Percentiles rank a stretch among this genome's conserved stretches.
These are phyloP conservation scores for Zaprionus bogoriensis DNA, from an alignment of 2,888 invertebrate genomes.

Conservation along the genomic window DNA sequence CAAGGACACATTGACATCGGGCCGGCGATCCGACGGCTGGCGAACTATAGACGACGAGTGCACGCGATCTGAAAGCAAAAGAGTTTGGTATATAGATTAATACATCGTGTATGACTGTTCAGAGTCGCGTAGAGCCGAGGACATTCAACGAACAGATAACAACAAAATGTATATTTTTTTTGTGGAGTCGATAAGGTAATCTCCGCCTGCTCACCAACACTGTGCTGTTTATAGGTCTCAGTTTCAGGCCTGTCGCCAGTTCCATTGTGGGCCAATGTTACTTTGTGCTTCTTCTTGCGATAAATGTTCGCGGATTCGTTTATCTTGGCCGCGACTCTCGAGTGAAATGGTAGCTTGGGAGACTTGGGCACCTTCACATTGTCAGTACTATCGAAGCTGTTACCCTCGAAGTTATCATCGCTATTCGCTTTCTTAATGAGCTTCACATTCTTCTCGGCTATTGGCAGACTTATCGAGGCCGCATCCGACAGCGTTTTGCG, in stretches of 20 bases:
- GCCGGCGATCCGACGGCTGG: slow-evolving; percentile 82
- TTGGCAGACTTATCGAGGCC: slow-evolving; percentile 57
- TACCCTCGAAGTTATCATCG: slow-evolving; percentile 60
- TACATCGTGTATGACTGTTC: no score
- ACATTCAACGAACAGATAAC: slow-evolving; percentile 5
- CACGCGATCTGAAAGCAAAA: slow-evolving; percentile 77
- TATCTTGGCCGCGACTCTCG: slow-evolving; percentile 81
- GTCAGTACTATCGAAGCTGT: slow-evolving; percentile 4
- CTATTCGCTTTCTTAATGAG: slow-evolving; percentile 61
- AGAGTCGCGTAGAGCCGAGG: background rate
- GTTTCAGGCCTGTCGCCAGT: slow-evolving; percentile 66
- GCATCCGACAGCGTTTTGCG: slow-evolving; percentile 77
- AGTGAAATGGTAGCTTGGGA: slow-evolving; percentile 75
- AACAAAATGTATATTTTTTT: background rate
- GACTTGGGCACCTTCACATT: slow-evolving; percentile 31
- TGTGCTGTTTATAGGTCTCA: slow-evolving; percentile 79
- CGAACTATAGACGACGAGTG: slow-evolving; percentile 81
- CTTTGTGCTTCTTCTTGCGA: slow-evolving; percentile 76
- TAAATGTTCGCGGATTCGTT: slow-evolving; percentile 79
- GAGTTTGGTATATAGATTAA: no score
- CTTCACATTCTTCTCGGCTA: slow-evolving; percentile 69
- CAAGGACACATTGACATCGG: slow-evolving; percentile 80
- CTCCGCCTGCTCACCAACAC: slow-evolving; percentile 75
- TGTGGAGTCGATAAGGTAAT: slow-evolving; percentile 19
- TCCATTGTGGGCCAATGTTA: slow-evolving; percentile 46